A percentile compares a stretch with the other conserved stretches of the same genome.
These are phyloP conservation scores for Temnothorax curvispinosus DNA, from an alignment of 1,140 invertebrate species.

Conservation along the genomic window DNA sequence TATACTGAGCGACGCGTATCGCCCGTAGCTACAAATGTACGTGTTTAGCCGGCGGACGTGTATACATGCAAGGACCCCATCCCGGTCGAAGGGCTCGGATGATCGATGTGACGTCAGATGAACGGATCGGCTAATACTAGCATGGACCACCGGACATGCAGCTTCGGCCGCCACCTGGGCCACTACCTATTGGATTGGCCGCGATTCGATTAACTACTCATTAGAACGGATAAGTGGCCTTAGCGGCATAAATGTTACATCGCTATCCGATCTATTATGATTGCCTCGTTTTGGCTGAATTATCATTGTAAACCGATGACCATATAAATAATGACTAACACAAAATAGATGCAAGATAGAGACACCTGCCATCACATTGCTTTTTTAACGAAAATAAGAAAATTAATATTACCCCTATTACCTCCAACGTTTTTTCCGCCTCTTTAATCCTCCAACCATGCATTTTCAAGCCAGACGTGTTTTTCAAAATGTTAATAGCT, in stretches of 20 bases:
- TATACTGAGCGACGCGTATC: slow-evolving; percentile 15
- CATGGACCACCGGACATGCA: slow-evolving; percentile 9
- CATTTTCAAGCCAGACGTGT: too few species aligned
- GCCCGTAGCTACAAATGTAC: slow-evolving; percentile 8
- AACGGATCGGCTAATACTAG: slow-evolving; percentile 54
- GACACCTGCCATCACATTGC: not conserved
- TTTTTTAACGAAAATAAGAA: not conserved
- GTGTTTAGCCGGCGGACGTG: slow-evolving; percentile 18
- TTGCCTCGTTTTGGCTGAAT: not conserved
- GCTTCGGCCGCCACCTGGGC: slow-evolving; percentile 14
- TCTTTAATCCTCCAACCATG: too few species aligned
- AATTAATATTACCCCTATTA: too few species aligned
- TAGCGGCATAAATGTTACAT: slow-evolving; percentile 24
- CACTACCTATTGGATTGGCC: slow-evolving; percentile 42
- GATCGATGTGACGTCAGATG: slow-evolving; percentile 63
- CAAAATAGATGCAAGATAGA: not conserved
- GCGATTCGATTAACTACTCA: slow-evolving; percentile 46
- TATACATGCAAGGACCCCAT: slow-evolving; percentile 8
- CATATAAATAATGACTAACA: not conserved
- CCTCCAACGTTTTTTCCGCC: too few species aligned
- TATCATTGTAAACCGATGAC: not conserved
- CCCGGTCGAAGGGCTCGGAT: slow-evolving; percentile 30
- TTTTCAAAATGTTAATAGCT: too few species aligned
- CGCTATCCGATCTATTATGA: not conserved
- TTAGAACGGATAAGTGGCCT: slow-evolving; percentile 48